Base-by-base conservation (phyloP, 2,113 vertebrate genomes). In the Rattus rattus region DNA sequence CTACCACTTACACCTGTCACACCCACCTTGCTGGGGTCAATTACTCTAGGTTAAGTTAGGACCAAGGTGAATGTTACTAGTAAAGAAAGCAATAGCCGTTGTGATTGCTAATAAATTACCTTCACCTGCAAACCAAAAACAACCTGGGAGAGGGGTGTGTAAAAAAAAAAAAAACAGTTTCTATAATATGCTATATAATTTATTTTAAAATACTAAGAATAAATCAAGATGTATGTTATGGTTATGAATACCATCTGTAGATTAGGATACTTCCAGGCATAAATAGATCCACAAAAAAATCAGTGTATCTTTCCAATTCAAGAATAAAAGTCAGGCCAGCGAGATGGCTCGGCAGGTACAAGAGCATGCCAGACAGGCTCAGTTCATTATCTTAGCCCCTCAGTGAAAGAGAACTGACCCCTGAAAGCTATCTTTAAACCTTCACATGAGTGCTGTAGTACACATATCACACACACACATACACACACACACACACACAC, bases 131-230 rank as follows among this genome's bases (percentile, higher is more conserved):
- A 88, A 73, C 20, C 49, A 28, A 88, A 88, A 73, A 39, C 14
- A 14, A 54, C 19, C 22, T 56, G 33, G 24, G 20, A 86, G 9
- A 86, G 5, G 4, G 5, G 10, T 14, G 1, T 70, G 19, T 69
- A 10, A 10, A 87, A 72, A 88, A 11, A 39, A 10, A 10, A 87
- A 72, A 88, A 11, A 39, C 0, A 4, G 9, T 84, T 59, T 69
- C 72, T 72, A 22, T 72, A 94, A 92, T 7, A 11, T n/a, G 39
- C 19, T 72, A 16, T 79, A 39, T 39, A 3, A 86, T 24, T 90
- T 61, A 77, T 36, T 84, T 73, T 36, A n/a, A 92, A 95, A 76
- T 54, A 87, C 7, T 84, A 73, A 92, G 14, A 49, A 73, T 63
- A 77, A 67, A 90, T 7, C 43, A 72, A 94, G n/a, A 83, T 43